Conservation (phyloP, 2,888 invertebrate genomes). For the Furcula furcula region DNA sequence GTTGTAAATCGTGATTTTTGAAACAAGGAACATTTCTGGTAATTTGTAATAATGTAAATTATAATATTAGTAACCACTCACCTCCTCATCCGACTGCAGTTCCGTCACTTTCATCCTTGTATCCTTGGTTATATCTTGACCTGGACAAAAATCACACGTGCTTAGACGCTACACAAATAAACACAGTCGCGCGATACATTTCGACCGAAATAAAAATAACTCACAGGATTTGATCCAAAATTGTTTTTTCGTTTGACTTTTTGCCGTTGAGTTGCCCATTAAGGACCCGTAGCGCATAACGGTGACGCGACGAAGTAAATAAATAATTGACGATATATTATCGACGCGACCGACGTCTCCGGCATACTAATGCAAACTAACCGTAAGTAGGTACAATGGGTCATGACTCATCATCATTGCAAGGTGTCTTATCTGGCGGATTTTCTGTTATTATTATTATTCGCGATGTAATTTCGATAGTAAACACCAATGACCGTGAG, state of each 20-base stretch:
- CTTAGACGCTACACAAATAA: constrained; percentile 45
- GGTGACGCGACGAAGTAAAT: constrained; percentile 33
- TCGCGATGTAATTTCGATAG: constrained; percentile 39
- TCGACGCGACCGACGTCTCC: constrained; percentile 48
- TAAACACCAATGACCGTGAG: constrained; percentile 37
- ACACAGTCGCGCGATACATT: constrained; percentile 40
- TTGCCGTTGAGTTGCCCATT: constrained; percentile 66
- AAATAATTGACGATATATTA: constrained; percentile 36
- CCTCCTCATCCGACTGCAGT: constrained; percentile 73
- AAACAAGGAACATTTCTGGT: no score
- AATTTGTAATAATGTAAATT: no score
- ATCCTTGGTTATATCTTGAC: constrained; percentile 78
- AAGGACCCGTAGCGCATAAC: constrained; percentile 54
- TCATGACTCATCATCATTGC: constrained; percentile 61
- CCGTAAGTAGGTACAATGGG: constrained; percentile 33
- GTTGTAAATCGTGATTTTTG: no score
- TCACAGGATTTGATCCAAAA: constrained; percentile 65
- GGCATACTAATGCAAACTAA: constrained; percentile 68
- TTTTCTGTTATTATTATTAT: constrained; percentile 42
- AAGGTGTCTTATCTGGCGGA: constrained; percentile 68
- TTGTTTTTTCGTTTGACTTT: constrained; percentile 47
- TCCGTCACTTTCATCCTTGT: constrained; percentile 76
- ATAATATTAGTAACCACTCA: constrained; percentile 41
- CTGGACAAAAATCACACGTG: constrained; percentile 55
- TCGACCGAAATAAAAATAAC: constrained; percentile 47